phyloP scores from a whole-genome alignment of 2,888 invertebrate species.

The Coelogynopora nodosa region DNA sequence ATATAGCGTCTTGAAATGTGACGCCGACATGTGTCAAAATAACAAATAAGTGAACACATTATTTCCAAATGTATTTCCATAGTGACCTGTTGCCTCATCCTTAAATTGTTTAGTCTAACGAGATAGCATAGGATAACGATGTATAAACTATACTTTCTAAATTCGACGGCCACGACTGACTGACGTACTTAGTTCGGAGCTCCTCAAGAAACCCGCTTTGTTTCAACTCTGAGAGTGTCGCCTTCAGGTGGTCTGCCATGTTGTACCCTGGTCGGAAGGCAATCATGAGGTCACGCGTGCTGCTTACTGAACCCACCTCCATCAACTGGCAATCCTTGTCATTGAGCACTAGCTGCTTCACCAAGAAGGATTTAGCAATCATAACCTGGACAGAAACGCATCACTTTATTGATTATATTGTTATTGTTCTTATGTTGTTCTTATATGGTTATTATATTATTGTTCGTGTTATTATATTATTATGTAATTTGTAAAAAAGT shows the following conservation, averaged over 20 bases:
- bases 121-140: too few relatives aligned
- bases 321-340: not conserved
- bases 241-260: not conserved
- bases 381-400: not conserved
- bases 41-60: too few relatives aligned
- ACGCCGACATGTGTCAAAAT: too few relatives aligned
- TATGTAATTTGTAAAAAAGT: too few relatives aligned
- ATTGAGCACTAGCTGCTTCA: not conserved
- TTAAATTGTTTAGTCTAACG: too few relatives aligned
- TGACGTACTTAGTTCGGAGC: not conserved
- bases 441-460: too few relatives aligned
- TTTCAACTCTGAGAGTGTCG: not conserved
- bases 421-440: not conserved
- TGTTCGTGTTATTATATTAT: too few relatives aligned
- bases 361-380: not conserved
- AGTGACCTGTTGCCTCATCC: too few relatives aligned
- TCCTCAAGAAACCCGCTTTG: not conserved
- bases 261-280: not conserved
- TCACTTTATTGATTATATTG: not conserved
- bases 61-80: not conserved
- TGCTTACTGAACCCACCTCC: not conserved
- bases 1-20: too few relatives aligned
- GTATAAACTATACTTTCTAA: too few relatives aligned
- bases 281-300: not conserved
- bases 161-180: too few relatives aligned